phyloP scores from a whole-genome alignment of 2,888 invertebrate genomes.

The Acleris laterana region DNA sequence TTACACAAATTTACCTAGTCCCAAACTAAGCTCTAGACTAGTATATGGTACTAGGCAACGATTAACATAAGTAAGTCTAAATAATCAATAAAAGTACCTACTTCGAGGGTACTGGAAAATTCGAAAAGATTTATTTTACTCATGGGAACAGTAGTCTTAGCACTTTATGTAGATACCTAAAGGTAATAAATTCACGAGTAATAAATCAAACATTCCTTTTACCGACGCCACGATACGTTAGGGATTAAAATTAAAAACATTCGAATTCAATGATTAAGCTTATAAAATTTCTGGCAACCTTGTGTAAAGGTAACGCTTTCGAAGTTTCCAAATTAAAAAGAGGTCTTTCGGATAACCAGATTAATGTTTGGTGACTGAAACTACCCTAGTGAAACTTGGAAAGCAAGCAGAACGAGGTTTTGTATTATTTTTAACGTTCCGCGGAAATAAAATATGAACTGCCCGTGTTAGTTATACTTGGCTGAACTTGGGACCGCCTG shows the following conservation, averaged over 20 bases:
- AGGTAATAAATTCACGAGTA: background rate
- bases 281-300: slow-evolving; percentile 52
- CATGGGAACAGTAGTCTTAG: background rate
- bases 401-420: slow-evolving; percentile 71
- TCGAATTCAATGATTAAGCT: slow-evolving; percentile 51
- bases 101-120: background rate
- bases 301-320: slow-evolving; percentile 54
- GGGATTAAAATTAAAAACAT: slow-evolving; percentile 5
- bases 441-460: slow-evolving; percentile 22
- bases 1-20: too few species aligned
- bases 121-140: background rate
- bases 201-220: background rate
- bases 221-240: background rate
- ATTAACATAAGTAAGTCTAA: too few species aligned
- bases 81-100: background rate
- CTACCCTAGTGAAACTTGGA: slow-evolving; percentile 68
- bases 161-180: background rate
- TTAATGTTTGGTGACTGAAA: slow-evolving; percentile 79
- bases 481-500: slow-evolving; percentile 9
- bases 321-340: slow-evolving; percentile 59
- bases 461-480: slow-evolving; percentile 22
- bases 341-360: slow-evolving; percentile 68
- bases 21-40: too few species aligned
- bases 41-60: too few species aligned
- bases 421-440: slow-evolving; percentile 72